Base-by-base conservation (phyloP, 2,888 invertebrate genomes). In the Eurytoma californica region DNA sequence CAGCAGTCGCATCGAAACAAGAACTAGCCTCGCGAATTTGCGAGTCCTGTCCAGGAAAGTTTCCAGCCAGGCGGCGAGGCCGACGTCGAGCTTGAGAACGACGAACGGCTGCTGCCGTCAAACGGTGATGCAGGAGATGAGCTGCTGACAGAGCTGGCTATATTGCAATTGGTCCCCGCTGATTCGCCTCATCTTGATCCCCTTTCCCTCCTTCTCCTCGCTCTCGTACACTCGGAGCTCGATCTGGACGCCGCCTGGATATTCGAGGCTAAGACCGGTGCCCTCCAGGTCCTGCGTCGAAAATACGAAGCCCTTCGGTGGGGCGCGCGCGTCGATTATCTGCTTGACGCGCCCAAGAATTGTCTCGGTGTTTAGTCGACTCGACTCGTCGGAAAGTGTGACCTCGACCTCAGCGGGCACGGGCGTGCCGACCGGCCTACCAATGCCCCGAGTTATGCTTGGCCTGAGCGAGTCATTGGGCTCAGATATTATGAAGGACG, bases 141-240 rank as follows among this genome's bases (percentile, higher is more conserved):
- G 91, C 90, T 97, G 96, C 88, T 96, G 95, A 90, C 97, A 97
- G 58, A 97, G 92, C 89, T 96, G 95, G 82, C 95, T 96, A 87
- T 97, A 97, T 87, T 96, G 96, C 84, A 95, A 92, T 90, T 96
- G 96, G 90, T 97, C 97, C 5, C 97, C 97, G 0, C 96, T 96
- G 85, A 97, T 96, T 86, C 97, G 91, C 75, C 97, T 91, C 94
- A 97, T 93, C 85, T 97, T 96, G 85, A 97, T 92, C 9, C 96
- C 96, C 84, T 96, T 96, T 69, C 93, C 94, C 86, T 95, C 94
- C 86, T 94, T 92, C 58, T 92, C 91, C 85, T 94, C 93, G 82
- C 95, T 94, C 85, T 95, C 94, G 86, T 94, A 95, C 13, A 97
- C 94, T 84, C 95, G 94, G 86, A 97, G 90, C 86, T 97, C 96